Conservation (phyloP, 2,113 vertebrate genomes). For the Varanus salvator region DNA sequence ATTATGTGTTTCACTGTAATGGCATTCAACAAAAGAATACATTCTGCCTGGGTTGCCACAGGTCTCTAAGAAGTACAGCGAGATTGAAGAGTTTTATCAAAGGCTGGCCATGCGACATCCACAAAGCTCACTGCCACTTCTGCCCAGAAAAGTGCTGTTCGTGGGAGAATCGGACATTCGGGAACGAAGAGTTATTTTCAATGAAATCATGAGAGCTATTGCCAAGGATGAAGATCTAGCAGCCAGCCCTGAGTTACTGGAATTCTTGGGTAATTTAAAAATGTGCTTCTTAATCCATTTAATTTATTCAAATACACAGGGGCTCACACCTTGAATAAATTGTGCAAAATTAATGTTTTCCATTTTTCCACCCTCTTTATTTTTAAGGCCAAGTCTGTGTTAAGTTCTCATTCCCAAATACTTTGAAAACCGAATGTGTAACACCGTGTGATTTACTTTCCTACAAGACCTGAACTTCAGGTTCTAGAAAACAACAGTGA, state of each 20-base stretch:
- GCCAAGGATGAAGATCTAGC: slow-evolving; percentile 79
- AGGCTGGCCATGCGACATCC: slow-evolving; percentile 75
- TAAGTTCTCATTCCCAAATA: background rate
- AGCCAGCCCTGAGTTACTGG: slow-evolving; percentile 80
- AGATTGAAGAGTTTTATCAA: slow-evolving; percentile 86
- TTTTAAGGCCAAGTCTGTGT: background rate
- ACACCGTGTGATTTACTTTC: background rate
- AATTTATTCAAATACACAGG: background rate
- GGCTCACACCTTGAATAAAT: background rate
- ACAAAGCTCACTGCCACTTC: slow-evolving; percentile 72
- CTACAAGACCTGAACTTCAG: background rate
- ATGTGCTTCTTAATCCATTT: background rate
- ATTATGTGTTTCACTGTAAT: background rate
- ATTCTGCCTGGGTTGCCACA: slow-evolving; percentile 58
- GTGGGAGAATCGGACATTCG: slow-evolving; percentile 86
- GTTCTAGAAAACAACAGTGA: background rate
- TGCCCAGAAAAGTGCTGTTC: slow-evolving; percentile 86
- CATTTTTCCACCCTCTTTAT: too few relatives aligned
- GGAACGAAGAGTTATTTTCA: slow-evolving; percentile 80
- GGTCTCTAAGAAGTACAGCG: slow-evolving; percentile 89
- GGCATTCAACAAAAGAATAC: slow-evolving; percentile 20
- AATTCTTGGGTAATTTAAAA: slow-evolving; percentile 83
- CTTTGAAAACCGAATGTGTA: background rate
- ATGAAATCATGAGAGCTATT: slow-evolving; percentile 82
- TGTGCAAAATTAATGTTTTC: background rate